A percentile compares a stretch with the other conserved stretches of the same genome.
phyloP scores from a whole-genome alignment of 2,113 vertebrate genomes.

The Centrocercus urophasianus region DNA sequence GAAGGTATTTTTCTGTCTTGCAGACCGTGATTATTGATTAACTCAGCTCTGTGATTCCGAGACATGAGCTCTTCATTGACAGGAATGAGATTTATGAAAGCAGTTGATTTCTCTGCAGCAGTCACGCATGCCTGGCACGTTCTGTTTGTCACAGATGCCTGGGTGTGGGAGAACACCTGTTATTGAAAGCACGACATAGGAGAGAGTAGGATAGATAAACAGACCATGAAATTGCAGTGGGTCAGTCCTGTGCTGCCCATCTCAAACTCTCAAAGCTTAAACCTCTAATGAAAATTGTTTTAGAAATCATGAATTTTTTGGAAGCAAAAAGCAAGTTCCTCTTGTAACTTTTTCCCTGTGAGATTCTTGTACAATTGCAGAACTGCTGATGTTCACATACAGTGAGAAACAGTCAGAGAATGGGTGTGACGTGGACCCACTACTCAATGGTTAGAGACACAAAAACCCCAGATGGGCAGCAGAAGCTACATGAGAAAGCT shows the following conservation, averaged over 20 bases:
- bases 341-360: not conserved
- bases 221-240: not conserved
- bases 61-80: not conserved
- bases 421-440: not conserved
- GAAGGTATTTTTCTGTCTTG: constrained; percentile 17
- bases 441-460: not conserved
- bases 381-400: not conserved
- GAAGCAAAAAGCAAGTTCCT: not conserved
- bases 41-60: not conserved
- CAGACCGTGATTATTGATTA: constrained; percentile 8
- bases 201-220: not conserved
- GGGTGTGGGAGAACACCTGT: not conserved
- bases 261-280: not conserved
- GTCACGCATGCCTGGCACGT: not conserved
- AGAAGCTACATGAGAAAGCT: not conserved
- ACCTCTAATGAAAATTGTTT: not conserved
- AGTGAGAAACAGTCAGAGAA: not conserved
- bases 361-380: not conserved
- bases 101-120: not conserved
- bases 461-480: not conserved
- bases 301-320: not conserved
- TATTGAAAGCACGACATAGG: not conserved
- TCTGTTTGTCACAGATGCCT: constrained; percentile 5
- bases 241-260: not conserved
- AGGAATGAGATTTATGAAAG: not conserved